Evolutionary conservation across 2,797 vertebrate genomes (phyloP).

Genomic region (Eutrigla gurnardus): DNA sequence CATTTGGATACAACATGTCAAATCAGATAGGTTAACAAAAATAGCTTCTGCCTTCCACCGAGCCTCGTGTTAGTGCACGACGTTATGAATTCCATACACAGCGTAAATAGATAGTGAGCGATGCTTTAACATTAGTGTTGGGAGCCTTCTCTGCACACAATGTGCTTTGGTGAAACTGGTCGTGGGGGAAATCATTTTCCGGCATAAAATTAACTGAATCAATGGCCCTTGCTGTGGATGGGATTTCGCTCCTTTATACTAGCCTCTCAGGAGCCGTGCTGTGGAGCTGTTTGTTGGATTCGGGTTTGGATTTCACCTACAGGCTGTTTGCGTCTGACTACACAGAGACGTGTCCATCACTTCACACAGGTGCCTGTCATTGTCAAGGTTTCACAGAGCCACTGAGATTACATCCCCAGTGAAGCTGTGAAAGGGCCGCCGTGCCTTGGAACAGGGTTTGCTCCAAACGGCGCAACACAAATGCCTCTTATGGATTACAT

Average conservation of each 20-base stretch:
- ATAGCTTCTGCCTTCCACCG: slow-evolving; percentile 12
- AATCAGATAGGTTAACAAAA: slow-evolving; percentile 51
- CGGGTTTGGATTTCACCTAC: slow-evolving; percentile 72
- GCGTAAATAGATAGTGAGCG: slow-evolving; percentile 70
- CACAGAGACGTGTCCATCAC: slow-evolving; percentile 65
- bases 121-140: slow-evolving; percentile 77
- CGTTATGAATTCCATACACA: slow-evolving; percentile 66
- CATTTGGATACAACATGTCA: slow-evolving; percentile 20
- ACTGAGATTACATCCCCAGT: slow-evolving; percentile 55
- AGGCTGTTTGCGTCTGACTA: slow-evolving; percentile 62
- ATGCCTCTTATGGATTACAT: slow-evolving; percentile 54
- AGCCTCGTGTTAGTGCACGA: slow-evolving; percentile 37
- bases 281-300: slow-evolving; percentile 63
- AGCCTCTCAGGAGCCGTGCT: slow-evolving; percentile 66
- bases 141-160: slow-evolving; percentile 71
- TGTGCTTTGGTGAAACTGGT: slow-evolving; percentile 75
- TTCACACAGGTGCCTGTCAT: slow-evolving; percentile 67
- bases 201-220: slow-evolving; percentile 87
- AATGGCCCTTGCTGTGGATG: slow-evolving; percentile 80
- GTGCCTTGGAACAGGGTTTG: slow-evolving; percentile 41
- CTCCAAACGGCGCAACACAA: slow-evolving; percentile 58
- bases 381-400: slow-evolving; percentile 62
- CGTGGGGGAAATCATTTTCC: slow-evolving; percentile 85
- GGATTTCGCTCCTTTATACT: slow-evolving; percentile 76
- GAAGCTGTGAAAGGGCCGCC: slow-evolving; percentile 60